These are phyloP conservation scores for Linyphia triangularis DNA, from an alignment of 2,888 invertebrate genomes.

Conservation along the genomic window DNA sequence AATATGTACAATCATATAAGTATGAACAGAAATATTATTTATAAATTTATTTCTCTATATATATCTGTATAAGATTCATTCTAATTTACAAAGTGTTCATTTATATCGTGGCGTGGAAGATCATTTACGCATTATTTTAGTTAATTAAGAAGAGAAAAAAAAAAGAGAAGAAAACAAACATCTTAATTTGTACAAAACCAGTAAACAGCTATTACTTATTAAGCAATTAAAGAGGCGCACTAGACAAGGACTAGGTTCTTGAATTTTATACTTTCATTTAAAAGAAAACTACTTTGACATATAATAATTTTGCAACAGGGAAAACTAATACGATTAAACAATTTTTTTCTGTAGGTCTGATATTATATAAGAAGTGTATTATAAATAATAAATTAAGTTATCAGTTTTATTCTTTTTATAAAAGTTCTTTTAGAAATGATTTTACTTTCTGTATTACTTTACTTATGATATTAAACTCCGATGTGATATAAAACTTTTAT, in stretches of 20 bases:
- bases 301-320: no score
- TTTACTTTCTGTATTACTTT: no score
- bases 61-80: constrained; percentile 22
- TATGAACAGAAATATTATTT: constrained; percentile 27
- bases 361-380: no score
- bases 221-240: not conserved
- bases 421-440: no score
- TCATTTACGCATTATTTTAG: constrained; percentile 3
- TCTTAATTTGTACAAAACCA: constrained; percentile 12
- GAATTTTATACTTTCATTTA: constrained; percentile 1
- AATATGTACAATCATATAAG: constrained; percentile 53
- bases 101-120: not conserved
- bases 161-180: constrained; percentile 3
- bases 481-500: no score
- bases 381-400: no score
- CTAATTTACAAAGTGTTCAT: constrained; percentile 20
- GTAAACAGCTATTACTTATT: not conserved
- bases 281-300: no score
- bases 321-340: no score
- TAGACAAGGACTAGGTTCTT: constrained; percentile 51
- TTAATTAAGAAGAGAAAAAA: constrained; percentile 8
- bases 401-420: no score
- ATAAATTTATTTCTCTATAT: constrained; percentile 28
- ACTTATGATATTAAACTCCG: no score
- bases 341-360: no score